Evolutionary conservation across 1,140 invertebrate species (phyloP), one percentile per base, ranked within the genome.

Genomic region (Drosophila equinoxialis): DNA sequence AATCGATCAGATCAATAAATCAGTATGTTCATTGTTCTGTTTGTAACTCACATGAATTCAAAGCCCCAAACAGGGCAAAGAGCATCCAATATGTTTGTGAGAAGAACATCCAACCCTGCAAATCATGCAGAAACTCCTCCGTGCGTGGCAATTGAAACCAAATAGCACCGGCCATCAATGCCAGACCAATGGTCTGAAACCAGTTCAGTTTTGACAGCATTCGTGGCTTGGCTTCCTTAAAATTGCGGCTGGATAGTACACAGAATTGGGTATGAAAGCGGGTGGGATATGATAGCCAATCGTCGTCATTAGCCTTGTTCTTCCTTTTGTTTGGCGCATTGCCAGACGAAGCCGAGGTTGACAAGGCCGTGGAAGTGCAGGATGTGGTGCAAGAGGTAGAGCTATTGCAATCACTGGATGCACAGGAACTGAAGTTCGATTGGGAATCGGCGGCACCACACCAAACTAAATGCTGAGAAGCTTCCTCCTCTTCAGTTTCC

Each of bases 91-190:
- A 97, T 26, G 95, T 96, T 26, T 96, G 96, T 20, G 96, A 96
- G 93, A 97, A 97, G 90, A 97, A 97, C 95, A 97, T 96, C 96
- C 96, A 97, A 48, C 96, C 96, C 93, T 96, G 95, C 35, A 97
- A 95, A 92, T 97, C 96, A 67, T 95, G 94, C 30, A 97, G 93
- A 5, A 95, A 94, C 71, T 95, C 94, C 91, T 97, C 97, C 6
- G 93, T 95, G 33, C 96, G 92, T 2, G 96, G 95, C 79, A 97
- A 92, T 85, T 96, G 95, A 77, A 96, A 96, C 96, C 96, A 97
- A 11, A 97, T 93, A 5, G 96, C 93, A 6, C 96, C 96, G 2
- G 96, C 95, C 89, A 97, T 93, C 48, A 96, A 75, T 1, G 95
- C 96, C 57, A 97, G 91, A 0, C 94, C 95, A 51, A 96, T 93